Evolutionary conservation across 2,888 invertebrate genomes (phyloP).

Genomic region (Endotricha flammealis): DNA sequence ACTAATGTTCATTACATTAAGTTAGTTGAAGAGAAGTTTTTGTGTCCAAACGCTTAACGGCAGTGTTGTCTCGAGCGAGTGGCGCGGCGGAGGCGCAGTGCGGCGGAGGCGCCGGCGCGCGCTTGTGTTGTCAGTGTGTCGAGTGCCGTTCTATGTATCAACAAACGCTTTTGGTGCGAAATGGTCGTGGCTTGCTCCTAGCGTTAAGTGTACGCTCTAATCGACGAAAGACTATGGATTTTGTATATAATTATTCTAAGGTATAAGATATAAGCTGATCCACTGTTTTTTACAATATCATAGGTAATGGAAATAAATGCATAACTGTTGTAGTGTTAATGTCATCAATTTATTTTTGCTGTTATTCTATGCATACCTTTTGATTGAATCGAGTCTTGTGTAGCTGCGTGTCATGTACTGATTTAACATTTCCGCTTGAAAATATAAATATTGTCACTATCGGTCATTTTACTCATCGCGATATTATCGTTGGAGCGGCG

Average conservation of each 20-base stretch:
- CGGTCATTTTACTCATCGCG: conserved; percentile 19
- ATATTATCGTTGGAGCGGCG: conserved; percentile 30
- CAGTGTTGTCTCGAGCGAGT: conserved; percentile 12
- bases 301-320: conserved; percentile 64
- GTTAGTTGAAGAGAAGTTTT: conserved; percentile 33
- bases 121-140: conserved; percentile 29
- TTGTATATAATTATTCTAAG: conserved; percentile 72
- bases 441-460: conserved; percentile 24
- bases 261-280: conserved; percentile 61
- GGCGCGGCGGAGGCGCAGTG: conserved; percentile 9
- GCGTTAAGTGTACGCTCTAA: conserved; percentile 59
- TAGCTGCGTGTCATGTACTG: conserved; percentile 45
- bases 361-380: conserved; percentile 49
- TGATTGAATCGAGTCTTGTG: conserved; percentile 37
- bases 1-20: conserved; percentile 43
- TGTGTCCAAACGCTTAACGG: conserved; percentile 23
- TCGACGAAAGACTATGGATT: conserved; percentile 70
- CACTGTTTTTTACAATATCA: conserved; percentile 76
- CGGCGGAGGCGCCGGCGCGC: conserved; percentile 15
- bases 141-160: conserved; percentile 34
- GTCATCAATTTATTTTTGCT: conserved; percentile 65
- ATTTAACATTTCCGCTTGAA: conserved; percentile 30
- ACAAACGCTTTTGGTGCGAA: conserved; percentile 37
- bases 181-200: conserved; percentile 49
- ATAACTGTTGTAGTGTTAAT: conserved; percentile 71